Evolutionary conservation across 2,888 invertebrate species (phyloP).

Genomic region (Suillia variegata): DNA sequence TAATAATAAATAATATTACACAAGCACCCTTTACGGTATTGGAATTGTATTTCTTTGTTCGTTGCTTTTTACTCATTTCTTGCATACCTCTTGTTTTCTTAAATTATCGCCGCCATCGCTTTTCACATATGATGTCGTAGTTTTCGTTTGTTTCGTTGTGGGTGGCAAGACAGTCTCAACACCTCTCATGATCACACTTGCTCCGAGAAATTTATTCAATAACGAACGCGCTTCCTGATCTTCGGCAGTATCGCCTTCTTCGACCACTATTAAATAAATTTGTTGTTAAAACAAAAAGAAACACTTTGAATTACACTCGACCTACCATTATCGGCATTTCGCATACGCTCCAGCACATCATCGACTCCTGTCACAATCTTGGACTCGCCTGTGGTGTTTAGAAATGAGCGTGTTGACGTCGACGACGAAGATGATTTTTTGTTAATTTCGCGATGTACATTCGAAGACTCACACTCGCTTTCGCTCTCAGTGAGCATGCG

Average conservation of each 20-base stretch:
- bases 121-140: conserved; percentile 30
- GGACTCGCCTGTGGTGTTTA: conserved; percentile 68
- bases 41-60: too few species aligned
- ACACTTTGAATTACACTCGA: too few species aligned
- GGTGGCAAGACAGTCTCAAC: conserved; percentile 67
- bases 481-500: conserved; percentile 40
- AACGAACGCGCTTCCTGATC: conserved; percentile 76
- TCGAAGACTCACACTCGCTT: conserved; percentile 42
- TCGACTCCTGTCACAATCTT: conserved; percentile 76
- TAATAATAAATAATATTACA: neutral
- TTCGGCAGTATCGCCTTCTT: conserved; percentile 70
- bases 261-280: conserved; percentile 66
- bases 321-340: conserved; percentile 73
- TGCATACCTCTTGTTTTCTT: conserved; percentile 54
- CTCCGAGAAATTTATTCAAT: conserved; percentile 82
- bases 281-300: neutral
- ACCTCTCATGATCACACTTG: conserved; percentile 79
- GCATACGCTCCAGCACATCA: conserved; percentile 79
- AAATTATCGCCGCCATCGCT: conserved; percentile 29
- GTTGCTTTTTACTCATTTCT: neutral
- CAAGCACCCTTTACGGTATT: too few species aligned
- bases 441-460: conserved; percentile 36
- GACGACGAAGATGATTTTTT: conserved; percentile 34
- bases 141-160: conserved; percentile 39
- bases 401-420: conserved; percentile 66